Evolutionary conservation across 1,140 invertebrate species (phyloP), one percentile per base, ranked within the genome.

Genomic region (Arion vulgaris): DNA sequence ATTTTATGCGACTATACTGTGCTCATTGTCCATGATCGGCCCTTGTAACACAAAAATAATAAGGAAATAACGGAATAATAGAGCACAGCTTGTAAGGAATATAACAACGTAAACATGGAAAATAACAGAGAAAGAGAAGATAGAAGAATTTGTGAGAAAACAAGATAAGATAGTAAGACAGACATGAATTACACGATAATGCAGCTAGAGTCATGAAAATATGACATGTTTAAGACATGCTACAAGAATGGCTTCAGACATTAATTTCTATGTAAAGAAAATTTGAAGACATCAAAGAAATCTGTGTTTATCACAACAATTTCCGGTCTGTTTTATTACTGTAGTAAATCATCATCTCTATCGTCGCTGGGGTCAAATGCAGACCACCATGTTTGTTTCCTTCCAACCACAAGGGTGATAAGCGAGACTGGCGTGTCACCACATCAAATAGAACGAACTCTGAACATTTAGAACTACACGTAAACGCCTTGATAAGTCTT

Each of bases 401-500:
- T 72, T 19, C 69, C 9, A 72, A 17, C 7, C 34, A 36, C 69
- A 41, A n/a, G 69, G 39, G n/a, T 32, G 69, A 72, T 72, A 72
- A 72, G 34, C 39, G 34, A 17, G 69, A 19, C n/a, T 28, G 34
- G 17, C 17, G 19, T 41, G 69, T 72, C 69, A 72, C 28, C 7
- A 72, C 69, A 34, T 72, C 69, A 72, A 72, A 72, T 41, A 72
- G 2, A 7, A 41, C 34, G 69, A 41, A 13, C 69, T 36, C 15
- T 7, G 69, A 36, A 17, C 2, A 17, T 72, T 13, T 7, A 72
- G 69, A n/a, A 36, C 26, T 36, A 36, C 15, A 17, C 7, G 11
- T 41, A 72, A 72, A 11, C 69, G 34, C 69, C 69, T 34, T 5
- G 69, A 72, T 72, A 72, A 72, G 34, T 72, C 69, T 32, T 72